Evolutionary conservation across 2,797 vertebrate species (phyloP).

Genomic region (Pantherophis alleghaniensis): DNA sequence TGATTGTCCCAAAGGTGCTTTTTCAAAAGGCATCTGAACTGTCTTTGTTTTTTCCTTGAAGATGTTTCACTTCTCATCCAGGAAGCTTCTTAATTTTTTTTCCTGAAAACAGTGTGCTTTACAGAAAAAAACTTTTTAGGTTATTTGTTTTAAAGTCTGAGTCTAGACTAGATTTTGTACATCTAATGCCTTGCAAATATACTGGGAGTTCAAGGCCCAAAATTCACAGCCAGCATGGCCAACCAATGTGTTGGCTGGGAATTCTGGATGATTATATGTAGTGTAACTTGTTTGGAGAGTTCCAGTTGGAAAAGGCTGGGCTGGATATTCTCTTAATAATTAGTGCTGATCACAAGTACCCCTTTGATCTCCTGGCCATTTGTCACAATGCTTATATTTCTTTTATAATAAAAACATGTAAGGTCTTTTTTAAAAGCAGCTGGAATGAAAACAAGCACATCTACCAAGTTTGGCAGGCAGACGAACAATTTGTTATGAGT

Average conservation of each 20-base stretch:
- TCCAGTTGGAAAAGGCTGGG: neutral
- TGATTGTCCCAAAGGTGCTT: neutral
- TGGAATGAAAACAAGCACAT: constrained; percentile 45
- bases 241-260: neutral
- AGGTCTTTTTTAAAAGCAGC: constrained; percentile 12
- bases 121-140: neutral
- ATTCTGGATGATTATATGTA: neutral
- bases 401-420: constrained; percentile 14
- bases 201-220: neutral
- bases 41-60: neutral
- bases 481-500: constrained; percentile 11
- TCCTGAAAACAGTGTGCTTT: neutral
- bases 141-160: neutral
- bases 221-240: neutral
- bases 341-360: neutral
- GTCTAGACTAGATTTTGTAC: neutral
- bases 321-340: constrained; percentile 6
- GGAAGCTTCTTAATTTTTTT: neutral
- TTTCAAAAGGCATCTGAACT: too few species aligned
- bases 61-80: too few species aligned
- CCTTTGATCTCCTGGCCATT: neutral
- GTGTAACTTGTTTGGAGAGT: neutral
- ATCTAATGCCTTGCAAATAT: neutral
- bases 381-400: constrained; percentile 3
- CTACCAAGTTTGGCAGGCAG: constrained; percentile 47